Evolutionary conservation across 2,113 vertebrate genomes (phyloP).

Genomic region (Copsychus sechellarum): DNA sequence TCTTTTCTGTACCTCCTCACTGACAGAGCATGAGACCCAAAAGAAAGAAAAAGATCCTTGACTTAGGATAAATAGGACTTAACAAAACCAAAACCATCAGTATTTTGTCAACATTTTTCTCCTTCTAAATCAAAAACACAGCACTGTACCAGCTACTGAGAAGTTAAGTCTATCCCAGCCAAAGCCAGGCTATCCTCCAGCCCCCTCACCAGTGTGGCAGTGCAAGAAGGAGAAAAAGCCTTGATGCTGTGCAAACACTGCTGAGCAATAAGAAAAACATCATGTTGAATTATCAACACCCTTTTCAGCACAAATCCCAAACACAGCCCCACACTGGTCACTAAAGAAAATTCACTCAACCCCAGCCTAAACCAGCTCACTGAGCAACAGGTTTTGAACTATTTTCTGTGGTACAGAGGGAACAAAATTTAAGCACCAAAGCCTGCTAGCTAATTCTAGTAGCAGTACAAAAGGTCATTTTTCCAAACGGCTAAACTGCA

Average conservation of each 20-base stretch:
- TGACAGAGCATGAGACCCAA: neutral
- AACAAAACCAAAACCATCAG: neutral
- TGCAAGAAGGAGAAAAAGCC: neutral
- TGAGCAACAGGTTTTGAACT: neutral
- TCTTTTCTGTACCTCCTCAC: neutral
- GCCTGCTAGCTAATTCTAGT: neutral
- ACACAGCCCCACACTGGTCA: neutral
- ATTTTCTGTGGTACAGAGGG: neutral
- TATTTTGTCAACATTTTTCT: neutral
- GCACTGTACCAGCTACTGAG: neutral
- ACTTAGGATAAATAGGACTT: neutral
- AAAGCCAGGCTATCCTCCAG: neutral
- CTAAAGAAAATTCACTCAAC: neutral
- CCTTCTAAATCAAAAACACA: neutral
- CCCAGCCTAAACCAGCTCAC: neutral
- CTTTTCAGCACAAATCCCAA: neutral
- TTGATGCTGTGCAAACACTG: neutral
- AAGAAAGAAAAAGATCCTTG: neutral
- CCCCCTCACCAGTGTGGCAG: neutral
- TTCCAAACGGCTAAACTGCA: slow-evolving; percentile 9
- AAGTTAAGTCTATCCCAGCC: neutral
- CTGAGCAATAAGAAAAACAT: neutral
- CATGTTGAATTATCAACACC: neutral
- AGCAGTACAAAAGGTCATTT: slow-evolving; percentile 2
- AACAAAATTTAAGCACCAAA: neutral